Evolutionary conservation across 2,113 vertebrate genomes (phyloP), one percentile per base, ranked within the genome.

Genomic region (Meleagris gallopavo): DNA sequence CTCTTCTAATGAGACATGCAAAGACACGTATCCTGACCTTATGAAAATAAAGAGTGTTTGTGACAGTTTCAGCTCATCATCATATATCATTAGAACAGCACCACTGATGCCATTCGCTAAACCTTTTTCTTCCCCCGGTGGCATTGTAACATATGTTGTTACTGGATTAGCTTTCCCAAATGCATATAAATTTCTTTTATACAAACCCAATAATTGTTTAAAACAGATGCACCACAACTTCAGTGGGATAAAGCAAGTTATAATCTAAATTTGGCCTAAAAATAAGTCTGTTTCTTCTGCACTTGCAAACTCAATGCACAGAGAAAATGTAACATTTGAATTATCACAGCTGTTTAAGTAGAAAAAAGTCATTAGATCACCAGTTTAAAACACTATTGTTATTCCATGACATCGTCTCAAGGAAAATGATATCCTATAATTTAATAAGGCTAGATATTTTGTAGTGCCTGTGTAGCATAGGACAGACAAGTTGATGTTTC

Each of bases 391-490:
- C 29, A 86, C 40, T 62, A 38, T 36, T 10, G 5, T 61, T 72
- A 34, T 75, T 88, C 57, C 18, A 21, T 21, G 32, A 78, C 36
- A 84, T 21, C 1, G 0, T 19, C 66, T 65, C 40, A 36, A 62
- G 69, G 36, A 78, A 74, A 88, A 87, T 40, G 75, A 48, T 5
- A 17, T 58, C 52, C 52, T 1, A 0, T 43, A 79, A 79, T 71
- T 41, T 80, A 75, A 70, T 16, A 93, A 89, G 62, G 10, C 48
- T 71, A 87, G 86, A 93, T 66, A 62, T 93, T 93, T 87, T 71
- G 38, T 69, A 89, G 34, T 55, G 36, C n/a, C 5, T 22, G 15
- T n/a, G 46, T 50, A 65, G 27, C 5, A 65, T 16, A 75, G 41
- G 27, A 64, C 21, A 82, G 43, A 86, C 32, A 65, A 72, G 32